A percentile compares a stretch with the other conserved stretches of the same genome.
These are phyloP conservation scores for Tyto alba DNA, from an alignment of 2,113 vertebrate genomes.

Conservation along the genomic window DNA sequence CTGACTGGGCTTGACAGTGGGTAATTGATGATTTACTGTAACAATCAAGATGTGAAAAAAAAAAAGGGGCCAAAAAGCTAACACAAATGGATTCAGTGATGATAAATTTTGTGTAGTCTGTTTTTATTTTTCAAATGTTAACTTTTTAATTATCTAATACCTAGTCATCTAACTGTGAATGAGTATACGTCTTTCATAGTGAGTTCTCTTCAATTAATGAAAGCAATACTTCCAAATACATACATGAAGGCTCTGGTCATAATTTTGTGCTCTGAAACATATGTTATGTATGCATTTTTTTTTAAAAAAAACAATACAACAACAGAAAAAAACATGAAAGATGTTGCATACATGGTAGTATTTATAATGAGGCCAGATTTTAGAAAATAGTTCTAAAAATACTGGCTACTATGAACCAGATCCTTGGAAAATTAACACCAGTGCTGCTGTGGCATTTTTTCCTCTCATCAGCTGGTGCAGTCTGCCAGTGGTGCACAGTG, in stretches of 20 bases:
- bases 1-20: not conserved
- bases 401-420: not conserved
- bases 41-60: not conserved
- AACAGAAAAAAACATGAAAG: not conserved
- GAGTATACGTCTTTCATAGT: not conserved
- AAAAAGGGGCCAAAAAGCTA: too few relatives aligned
- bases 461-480: not conserved
- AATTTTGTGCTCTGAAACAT: not conserved
- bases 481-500: accelerated
- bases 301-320: not conserved
- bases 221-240: not conserved
- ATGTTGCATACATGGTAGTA: not conserved
- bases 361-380: not conserved
- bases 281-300: not conserved
- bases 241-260: not conserved
- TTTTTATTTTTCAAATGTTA: not conserved
- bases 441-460: not conserved
- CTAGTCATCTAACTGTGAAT: not conserved
- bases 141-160: not conserved
- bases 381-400: not conserved
- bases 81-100: not conserved
- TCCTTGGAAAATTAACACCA: accelerated
- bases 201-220: not conserved
- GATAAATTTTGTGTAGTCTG: not conserved
- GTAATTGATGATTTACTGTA: not conserved